Evolutionary conservation across 2,797 vertebrate species (phyloP), one percentile per base, ranked within the genome.

Genomic region (Myioborus miniatus): DNA sequence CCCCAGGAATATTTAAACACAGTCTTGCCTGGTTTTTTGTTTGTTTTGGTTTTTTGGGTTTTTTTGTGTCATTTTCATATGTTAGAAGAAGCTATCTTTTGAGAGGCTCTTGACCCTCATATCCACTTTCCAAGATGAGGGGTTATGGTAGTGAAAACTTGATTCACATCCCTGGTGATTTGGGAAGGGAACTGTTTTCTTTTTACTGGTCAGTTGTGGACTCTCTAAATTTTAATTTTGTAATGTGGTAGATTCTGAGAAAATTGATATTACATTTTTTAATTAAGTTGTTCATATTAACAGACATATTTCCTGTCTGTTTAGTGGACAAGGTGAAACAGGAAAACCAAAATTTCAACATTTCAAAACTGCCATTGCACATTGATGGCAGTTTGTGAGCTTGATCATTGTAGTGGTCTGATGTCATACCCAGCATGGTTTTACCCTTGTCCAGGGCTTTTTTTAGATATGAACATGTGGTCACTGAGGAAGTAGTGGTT

Each of bases 321-420:
- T 84, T 43, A 29, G 18, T 84, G 68, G 71, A 53, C 80, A 41
- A 89, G 30, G 24, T 83, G n/a, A 83, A 95, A 84, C 67, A 92
- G 81, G 90, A 95, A 95, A 90, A 60, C 68, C 36, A 58, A 37
- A 50, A 93, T 92, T 92, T 72, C 77, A 72, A 69, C 83, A 77
- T 92, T 92, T 70, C 70, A 70, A 65, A 85, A 80, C 80, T 80
- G 8, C 36, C 24, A 7, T 87, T 30, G 17, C n/a, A 5, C 46
- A 44, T 21, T 87, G 63, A 12, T 78, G 83, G 47, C 83, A 84
- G 75, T 94, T 92, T 65, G 24, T 69, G 69, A 85, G 29, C 68
- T 82, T 53, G 27, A 58, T 74, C 26, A 20, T 2, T n/a, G 11
- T 4, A 46, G 75, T 60, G 18, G 34, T 83, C 62, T 71, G 30